phyloP scores from a whole-genome alignment of 2,113 vertebrate genomes.

The Tonatia bakeri region DNA sequence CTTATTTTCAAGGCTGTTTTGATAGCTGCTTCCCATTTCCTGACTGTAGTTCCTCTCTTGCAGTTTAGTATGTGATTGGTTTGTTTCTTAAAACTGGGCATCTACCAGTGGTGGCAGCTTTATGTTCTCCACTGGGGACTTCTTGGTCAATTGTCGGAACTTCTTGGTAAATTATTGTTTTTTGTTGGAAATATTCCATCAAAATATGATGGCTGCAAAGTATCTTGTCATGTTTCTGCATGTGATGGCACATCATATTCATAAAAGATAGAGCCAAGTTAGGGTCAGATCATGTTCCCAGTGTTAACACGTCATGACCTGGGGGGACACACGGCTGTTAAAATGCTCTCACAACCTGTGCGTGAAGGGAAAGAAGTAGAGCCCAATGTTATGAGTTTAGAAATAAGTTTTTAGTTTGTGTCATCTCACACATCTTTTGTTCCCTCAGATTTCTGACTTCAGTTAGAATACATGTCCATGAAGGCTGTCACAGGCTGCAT shows the following conservation, averaged over 20 bases:
- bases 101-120: slow-evolving; percentile 82
- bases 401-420: slow-evolving; percentile 88
- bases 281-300: slow-evolving; percentile 88
- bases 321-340: slow-evolving; percentile 85
- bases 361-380: slow-evolving; percentile 87
- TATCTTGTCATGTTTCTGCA: slow-evolving; percentile 86
- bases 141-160: slow-evolving; percentile 27
- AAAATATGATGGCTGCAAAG: slow-evolving; percentile 84
- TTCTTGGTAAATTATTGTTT: slow-evolving; percentile 76
- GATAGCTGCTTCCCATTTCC: slow-evolving; percentile 81
- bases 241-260: slow-evolving; percentile 50
- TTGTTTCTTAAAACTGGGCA: slow-evolving; percentile 87
- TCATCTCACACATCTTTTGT: slow-evolving; percentile 90
- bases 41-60: slow-evolving; percentile 83
- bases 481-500: slow-evolving; percentile 87
- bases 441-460: slow-evolving; percentile 89
- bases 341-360: slow-evolving; percentile 86
- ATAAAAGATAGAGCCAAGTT: slow-evolving; percentile 82
- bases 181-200: slow-evolving; percentile 79
- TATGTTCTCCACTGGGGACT: slow-evolving; percentile 74
- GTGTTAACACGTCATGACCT: slow-evolving; percentile 84
- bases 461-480: slow-evolving; percentile 86
- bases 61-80: slow-evolving; percentile 82
- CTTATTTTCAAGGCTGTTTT: slow-evolving; percentile 89
- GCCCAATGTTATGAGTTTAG: slow-evolving; percentile 85